Conservation (phyloP, 2,797 vertebrate species). For the Eulemur rubriventer region DNA sequence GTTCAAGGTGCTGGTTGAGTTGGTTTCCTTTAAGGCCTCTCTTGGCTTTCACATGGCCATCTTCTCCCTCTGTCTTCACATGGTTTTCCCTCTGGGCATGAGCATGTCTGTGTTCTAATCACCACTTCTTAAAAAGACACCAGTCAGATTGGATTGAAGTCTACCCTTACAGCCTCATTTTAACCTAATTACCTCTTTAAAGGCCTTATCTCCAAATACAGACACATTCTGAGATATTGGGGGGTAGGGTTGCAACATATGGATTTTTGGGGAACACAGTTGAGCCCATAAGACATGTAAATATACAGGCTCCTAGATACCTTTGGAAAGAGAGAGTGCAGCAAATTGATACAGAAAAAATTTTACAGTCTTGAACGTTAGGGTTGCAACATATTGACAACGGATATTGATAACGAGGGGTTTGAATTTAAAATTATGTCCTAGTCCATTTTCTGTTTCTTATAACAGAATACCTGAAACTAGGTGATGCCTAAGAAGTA, state of each 20-base stretch:
- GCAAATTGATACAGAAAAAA: background rate
- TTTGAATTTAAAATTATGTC: background rate
- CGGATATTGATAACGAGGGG: background rate
- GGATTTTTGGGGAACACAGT: background rate
- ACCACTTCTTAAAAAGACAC: background rate
- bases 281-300: background rate
- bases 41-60: background rate
- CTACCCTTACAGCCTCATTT: background rate
- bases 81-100: background rate
- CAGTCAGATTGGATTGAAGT: background rate
- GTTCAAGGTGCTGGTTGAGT: background rate
- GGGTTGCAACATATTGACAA: background rate
- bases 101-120: background rate
- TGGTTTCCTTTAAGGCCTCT: background rate
- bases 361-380: background rate
- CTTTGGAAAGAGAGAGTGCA: rapidly evolving
- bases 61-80: background rate
- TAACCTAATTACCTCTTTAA: background rate
- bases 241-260: background rate
- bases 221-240: background rate
- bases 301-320: background rate
- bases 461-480: background rate
- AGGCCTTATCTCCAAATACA: background rate
- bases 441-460: background rate
- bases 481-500: background rate